phyloP scores from a whole-genome alignment of 2,888 invertebrate species.

The Digitonthophagus gazella region DNA sequence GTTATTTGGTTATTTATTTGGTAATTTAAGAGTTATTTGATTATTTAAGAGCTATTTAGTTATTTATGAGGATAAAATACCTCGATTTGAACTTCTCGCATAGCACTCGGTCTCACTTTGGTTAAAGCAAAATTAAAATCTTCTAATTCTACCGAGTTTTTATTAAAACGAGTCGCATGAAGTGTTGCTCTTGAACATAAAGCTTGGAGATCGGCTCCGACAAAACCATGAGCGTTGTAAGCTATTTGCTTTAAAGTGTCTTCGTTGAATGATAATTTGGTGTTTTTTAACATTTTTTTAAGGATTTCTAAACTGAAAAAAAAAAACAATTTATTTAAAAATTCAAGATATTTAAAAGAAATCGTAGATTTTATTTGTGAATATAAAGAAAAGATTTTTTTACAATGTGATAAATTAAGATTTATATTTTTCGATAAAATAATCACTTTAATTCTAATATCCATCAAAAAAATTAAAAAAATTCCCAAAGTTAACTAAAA shows the following conservation, averaged over 20 bases:
- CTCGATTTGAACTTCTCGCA: constrained; percentile 86
- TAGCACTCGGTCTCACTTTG: constrained; percentile 81
- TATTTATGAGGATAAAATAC: constrained; percentile 46
- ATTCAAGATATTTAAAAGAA: neutral
- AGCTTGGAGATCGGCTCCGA: constrained; percentile 82
- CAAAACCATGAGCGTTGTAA: constrained; percentile 81
- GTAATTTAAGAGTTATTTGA: too few relatives aligned
- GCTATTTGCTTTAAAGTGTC: constrained; percentile 65
- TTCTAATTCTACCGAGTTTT: constrained; percentile 42
- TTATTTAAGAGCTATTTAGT: neutral
- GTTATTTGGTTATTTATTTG: too few relatives aligned
- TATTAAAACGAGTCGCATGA: constrained; percentile 56
- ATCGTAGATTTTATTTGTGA: too few relatives aligned
- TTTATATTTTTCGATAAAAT: too few relatives aligned
- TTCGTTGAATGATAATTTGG: constrained; percentile 57
- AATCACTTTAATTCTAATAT: too few relatives aligned
- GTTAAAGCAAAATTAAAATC: constrained; percentile 66
- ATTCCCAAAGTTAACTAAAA: too few relatives aligned
- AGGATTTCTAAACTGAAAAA: constrained; percentile 64
- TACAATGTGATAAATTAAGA: too few relatives aligned
- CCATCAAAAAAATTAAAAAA: too few relatives aligned
- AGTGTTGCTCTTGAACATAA: constrained; percentile 73
- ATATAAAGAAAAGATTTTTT: too few relatives aligned
- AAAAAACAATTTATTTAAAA: constrained; percentile 2
- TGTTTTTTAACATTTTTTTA: constrained; percentile 58